Evolutionary conservation across 2,888 invertebrate species (phyloP), one percentile per base, ranked within the genome.

Genomic region (Hypomecis punctinalis): DNA sequence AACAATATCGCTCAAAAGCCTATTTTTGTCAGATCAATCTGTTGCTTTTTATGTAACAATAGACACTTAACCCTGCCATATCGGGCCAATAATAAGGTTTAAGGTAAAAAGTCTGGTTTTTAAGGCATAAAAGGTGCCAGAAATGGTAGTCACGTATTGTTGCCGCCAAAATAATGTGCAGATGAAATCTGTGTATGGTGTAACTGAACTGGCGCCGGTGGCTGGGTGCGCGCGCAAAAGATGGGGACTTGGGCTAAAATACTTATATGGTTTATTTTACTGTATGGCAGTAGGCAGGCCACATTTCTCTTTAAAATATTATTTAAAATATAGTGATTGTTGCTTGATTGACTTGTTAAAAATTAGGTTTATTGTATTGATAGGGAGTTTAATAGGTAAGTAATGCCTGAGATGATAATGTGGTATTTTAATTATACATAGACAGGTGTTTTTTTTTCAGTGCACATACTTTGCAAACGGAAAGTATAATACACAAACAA

Each of bases 71-170:
- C 74, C 76, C 72, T 74, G 70, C 81, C 81, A 77, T 79, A 79
- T 66, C 71, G 67, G 78, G 82, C 71, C 64, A 79, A 78, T 76
- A 80, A 77, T 84, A 82, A 79, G 76, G 80, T 78, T 83, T 81
- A 78, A 78, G 82, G 78, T 78, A 81, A 84, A 85, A 84, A 82
- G 75, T 76, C 63, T 71, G 69, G 76, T 83, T 71, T 79, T 79
- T 80, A 82, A 83, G 80, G 79, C 71, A 79, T 78, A 81, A 85
- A 78, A 74, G 77, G 71, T 52, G 62, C 89, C 89, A 71, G 82
- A 86, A 83, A 89, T 76, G 91, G 90, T 71, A 79, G 82, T 86
- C 90, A 89, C 85, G 89, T 88, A 88, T 88, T 88, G 88, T 89
- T 85, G 82, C 79, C 83, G 82, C 85, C 86, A 85, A 90, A 90